Evolutionary conservation across 2,888 invertebrate genomes (phyloP), one percentile per base, ranked within the genome.

Genomic region (Dynastes maya): DNA sequence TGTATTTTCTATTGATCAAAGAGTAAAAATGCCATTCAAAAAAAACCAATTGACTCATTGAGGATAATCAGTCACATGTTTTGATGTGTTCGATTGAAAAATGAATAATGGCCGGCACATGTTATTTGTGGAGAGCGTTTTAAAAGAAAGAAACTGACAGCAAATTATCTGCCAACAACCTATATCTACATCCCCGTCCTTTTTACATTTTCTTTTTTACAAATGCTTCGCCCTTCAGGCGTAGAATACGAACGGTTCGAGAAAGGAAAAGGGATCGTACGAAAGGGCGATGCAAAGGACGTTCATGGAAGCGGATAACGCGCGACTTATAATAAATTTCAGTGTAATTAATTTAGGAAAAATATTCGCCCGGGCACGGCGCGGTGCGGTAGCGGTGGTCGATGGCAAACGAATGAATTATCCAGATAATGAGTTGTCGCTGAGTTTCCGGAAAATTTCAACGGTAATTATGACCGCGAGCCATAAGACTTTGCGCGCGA

Each of bases 351-450:
- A 68, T 76, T 76, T 68, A 53, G 45, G 72, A 72, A 79, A 76
- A 78, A 79, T 58, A 80, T 76, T 72, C 77, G 70, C 8, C 55
- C 55, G 55, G n/a, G n/a, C 22, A 45, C 45, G 45, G 9, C 45
- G 45, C 45, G 45, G 45, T 5, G 45, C 11, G 45, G 45, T 11
- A 11, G 11, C 11, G 45, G 22, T 58, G 55, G 55, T 64, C 72
- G 65, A 61, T 65, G 74, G 70, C 65, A 72, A 51, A 78, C 78
- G 79, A 84, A 81, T 80, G 82, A 83, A 81, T 81, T 78, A 82
- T 81, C 75, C 78, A 75, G 81, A 81, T 84, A 84, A 84, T 82
- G 83, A 82, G 80, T 83, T 80, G 80, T 83, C 79, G 81, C 78
- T 71, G 80, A 81, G 81, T 80, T 80, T 80, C 81, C 81, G 77